Evolutionary conservation across 2,888 invertebrate species (phyloP).

Genomic region (Drosophila tripunctata): DNA sequence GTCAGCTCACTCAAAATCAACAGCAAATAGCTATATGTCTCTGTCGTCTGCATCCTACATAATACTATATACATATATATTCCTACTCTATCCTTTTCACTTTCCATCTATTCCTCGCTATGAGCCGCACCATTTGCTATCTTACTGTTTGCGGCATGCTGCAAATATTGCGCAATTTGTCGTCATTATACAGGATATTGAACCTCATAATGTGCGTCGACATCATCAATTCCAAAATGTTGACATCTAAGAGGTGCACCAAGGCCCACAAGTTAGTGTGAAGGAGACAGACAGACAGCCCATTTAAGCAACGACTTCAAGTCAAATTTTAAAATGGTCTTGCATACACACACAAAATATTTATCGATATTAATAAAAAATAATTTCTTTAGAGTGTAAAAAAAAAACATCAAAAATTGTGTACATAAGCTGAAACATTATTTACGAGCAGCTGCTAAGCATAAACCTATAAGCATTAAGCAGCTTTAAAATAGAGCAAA

Average conservation of each 20-base stretch:
- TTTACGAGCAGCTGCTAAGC: no score
- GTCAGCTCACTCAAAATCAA: constrained; percentile 20
- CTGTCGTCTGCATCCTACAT: not conserved
- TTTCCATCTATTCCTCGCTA: not conserved
- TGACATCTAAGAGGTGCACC: constrained; percentile 31
- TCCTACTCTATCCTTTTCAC: not conserved
- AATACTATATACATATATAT: not conserved
- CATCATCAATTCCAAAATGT: constrained; percentile 76
- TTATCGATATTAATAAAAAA: not conserved
- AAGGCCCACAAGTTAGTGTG: not conserved
- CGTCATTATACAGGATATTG: constrained; percentile 80
- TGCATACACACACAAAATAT: not conserved
- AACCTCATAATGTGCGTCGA: constrained; percentile 73
- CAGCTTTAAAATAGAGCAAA: no score
- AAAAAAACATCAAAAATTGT: not conserved
- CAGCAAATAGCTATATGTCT: constrained; percentile 18
- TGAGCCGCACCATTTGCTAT: constrained; percentile 18
- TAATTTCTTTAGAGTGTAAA: not conserved
- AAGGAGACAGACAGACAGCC: not conserved
- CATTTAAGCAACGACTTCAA: not conserved
- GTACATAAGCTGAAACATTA: not conserved
- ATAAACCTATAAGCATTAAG: no score
- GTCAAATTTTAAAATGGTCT: not conserved
- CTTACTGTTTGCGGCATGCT: constrained; percentile 38
- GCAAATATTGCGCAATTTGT: constrained; percentile 79